These are phyloP conservation scores for Struthidea cinerea DNA, from an alignment of 2,113 vertebrate species.

Conservation along the genomic window DNA sequence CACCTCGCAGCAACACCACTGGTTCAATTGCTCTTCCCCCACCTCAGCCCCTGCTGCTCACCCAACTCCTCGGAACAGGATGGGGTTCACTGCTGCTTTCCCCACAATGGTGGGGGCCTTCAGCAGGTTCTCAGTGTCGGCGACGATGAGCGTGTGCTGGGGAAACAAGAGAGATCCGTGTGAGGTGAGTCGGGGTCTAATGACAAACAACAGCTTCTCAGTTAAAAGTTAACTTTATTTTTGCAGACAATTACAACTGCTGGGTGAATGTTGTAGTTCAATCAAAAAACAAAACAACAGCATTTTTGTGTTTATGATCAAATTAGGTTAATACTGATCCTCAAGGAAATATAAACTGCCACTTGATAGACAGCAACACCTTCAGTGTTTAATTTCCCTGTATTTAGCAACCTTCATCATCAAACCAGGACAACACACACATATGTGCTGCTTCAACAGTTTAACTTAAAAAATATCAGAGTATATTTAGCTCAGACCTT, in stretches of 20 bases:
- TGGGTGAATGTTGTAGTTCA: accelerated
- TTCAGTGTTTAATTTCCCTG: neutral
- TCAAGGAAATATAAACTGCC: neutral
- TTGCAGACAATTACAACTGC: neutral
- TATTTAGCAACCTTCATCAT: neutral
- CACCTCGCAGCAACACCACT: accelerated
- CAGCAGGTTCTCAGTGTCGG: slow-evolving; percentile 89
- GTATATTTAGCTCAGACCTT: neutral
- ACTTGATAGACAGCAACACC: neutral
- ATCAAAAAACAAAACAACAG: neutral
- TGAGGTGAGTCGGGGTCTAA: neutral
- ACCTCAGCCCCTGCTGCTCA: slow-evolving; percentile 55
- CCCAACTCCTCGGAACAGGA: slow-evolving; percentile 96
- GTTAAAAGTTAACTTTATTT: neutral
- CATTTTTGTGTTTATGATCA: neutral
- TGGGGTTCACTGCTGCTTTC: slow-evolving; percentile 81
- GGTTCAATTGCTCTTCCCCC: neutral
- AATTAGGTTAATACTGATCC: neutral
- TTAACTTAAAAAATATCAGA: neutral
- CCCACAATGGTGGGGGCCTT: slow-evolving; percentile 96
- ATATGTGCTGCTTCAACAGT: accelerated
- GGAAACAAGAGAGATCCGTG: accelerated
- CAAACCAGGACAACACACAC: neutral
- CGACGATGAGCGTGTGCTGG: slow-evolving; percentile 91
- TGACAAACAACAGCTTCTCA: neutral